Percentiles rank a stretch among this genome's conserved stretches.
Evolutionary conservation across 2,113 vertebrate genomes (phyloP).

Genomic region (Dromaius novaehollandiae): DNA sequence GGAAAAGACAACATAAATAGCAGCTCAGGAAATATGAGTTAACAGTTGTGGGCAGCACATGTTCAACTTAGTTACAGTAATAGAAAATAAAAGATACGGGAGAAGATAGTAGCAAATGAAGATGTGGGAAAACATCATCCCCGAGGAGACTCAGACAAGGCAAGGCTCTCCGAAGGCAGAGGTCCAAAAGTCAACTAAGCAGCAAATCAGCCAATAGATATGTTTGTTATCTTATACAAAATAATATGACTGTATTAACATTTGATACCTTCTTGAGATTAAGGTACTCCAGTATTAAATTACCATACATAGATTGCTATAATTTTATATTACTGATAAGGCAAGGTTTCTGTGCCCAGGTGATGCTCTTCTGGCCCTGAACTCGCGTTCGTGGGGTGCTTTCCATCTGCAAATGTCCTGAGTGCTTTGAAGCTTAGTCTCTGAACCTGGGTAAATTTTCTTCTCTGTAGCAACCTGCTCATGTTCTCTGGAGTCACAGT

Average conservation of each 20-base stretch:
- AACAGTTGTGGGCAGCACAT: not conserved
- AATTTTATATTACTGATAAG: too few relatives aligned
- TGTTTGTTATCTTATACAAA: not conserved
- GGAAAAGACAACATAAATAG: not conserved
- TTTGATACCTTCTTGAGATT: not conserved
- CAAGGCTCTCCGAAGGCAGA: not conserved
- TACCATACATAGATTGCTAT: too few relatives aligned
- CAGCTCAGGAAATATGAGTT: not conserved
- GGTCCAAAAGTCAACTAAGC: not conserved
- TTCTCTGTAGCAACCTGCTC: too few relatives aligned
- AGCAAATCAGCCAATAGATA: not conserved
- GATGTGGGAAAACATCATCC: not conserved
- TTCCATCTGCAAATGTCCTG: too few relatives aligned
- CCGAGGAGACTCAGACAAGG: not conserved
- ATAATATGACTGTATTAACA: not conserved
- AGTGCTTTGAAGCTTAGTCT: too few relatives aligned
- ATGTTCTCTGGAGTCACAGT: too few relatives aligned
- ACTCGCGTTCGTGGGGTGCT: too few relatives aligned
- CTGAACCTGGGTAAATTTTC: too few relatives aligned
- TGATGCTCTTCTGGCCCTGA: too few relatives aligned
- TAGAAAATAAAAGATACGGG: not conserved
- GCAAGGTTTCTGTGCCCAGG: too few relatives aligned
- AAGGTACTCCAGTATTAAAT: not conserved
- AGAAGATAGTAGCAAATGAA: not conserved
- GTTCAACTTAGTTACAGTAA: not conserved